Conservation (phyloP, 2,888 invertebrate species). For the Cistogaster globosa region DNA sequence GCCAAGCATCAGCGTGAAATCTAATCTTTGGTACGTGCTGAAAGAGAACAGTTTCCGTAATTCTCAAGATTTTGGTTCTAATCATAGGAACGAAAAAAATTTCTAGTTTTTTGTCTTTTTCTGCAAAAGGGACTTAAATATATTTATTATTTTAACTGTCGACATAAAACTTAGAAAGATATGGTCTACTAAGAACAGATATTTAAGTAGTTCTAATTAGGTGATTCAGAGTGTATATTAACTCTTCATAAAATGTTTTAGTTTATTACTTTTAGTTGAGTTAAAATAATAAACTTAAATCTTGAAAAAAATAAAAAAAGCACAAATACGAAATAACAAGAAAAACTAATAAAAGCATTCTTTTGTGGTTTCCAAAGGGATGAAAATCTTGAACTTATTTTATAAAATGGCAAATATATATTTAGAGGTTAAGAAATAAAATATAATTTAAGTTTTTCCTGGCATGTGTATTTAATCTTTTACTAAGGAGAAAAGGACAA, state of each 20-base stretch:
- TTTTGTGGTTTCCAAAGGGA: constrained; percentile 17
- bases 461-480: background rate
- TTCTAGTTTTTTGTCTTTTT: no score
- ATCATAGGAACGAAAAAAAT: no score
- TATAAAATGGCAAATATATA: background rate
- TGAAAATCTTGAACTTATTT: constrained; percentile 46
- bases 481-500: background rate
- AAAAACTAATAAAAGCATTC: constrained; percentile 54
- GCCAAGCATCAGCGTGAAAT: no score
- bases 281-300: no score
- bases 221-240: background rate
- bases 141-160: no score
- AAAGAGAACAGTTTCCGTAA: no score
- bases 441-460: constrained; percentile 27
- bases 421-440: constrained; percentile 41
- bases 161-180: no score
- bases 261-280: background rate
- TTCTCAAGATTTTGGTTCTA: no score
- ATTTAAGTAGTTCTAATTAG: no score
- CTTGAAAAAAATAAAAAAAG: background rate
- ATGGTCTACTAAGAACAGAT: no score
- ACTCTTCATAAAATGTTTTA: background rate
- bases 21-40: no score
- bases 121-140: no score
- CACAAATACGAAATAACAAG: constrained; percentile 1